phyloP scores from a whole-genome alignment of 2,113 vertebrate species.

The Tauraco erythrolophus region DNA sequence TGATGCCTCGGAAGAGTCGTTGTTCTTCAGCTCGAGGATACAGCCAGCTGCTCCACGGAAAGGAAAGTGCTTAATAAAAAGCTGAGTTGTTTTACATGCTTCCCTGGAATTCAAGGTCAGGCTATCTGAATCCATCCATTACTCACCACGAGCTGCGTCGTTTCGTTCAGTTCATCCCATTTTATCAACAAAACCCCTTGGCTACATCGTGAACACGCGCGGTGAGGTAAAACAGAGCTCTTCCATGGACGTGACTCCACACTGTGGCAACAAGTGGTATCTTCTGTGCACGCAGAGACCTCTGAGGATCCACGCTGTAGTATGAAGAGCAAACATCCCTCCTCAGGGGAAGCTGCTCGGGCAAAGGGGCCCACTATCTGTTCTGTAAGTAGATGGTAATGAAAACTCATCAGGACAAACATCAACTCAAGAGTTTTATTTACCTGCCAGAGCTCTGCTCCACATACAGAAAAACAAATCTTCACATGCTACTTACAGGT shows the following conservation, averaged over 20 bases:
- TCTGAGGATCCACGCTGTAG: neutral
- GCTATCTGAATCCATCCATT: neutral
- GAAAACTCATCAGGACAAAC: neutral
- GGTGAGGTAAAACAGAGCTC: neutral
- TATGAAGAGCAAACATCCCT: neutral
- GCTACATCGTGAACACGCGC: accelerated
- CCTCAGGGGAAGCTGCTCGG: neutral
- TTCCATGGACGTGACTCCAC: accelerated
- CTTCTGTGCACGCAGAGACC: neutral
- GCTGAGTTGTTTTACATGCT: neutral
- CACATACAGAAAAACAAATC: neutral
- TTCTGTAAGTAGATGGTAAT: neutral
- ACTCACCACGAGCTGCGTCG: neutral
- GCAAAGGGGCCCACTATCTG: neutral
- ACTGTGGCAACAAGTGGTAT: accelerated
- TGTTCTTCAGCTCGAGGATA: neutral
- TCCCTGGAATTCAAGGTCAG: neutral
- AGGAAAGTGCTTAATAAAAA: neutral
- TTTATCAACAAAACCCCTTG: neutral
- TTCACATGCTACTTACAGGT: neutral
- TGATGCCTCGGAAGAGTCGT: neutral
- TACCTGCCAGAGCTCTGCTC: neutral
- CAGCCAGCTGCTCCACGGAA: neutral
- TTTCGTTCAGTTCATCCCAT: neutral
- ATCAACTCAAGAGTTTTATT: neutral